Evolutionary conservation across 1,140 invertebrate genomes (phyloP), one percentile per base, ranked within the genome.

Genomic region (Rhopalosiphum padi): DNA sequence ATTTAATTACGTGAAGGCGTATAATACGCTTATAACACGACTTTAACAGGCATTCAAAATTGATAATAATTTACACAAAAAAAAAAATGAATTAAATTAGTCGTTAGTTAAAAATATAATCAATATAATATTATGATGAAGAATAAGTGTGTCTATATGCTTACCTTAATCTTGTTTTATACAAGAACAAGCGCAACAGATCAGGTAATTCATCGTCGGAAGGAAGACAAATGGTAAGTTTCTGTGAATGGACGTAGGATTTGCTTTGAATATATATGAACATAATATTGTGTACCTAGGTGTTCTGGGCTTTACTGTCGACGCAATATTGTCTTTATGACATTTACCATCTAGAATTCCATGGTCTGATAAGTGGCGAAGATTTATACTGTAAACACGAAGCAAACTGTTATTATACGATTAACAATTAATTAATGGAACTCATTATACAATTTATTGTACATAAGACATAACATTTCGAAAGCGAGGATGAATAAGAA

Each of bases 261-360:
- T 90, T 37, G 37, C 60, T 30, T 43, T 46, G 53, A 89, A 55
- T 68, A 68, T 60, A 30, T 90, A 30, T 46, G 85, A 30, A 43
- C 89, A 68, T 90, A 90, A 43, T 30, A 25, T 25, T 89, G 87
- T 85, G 30, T 88, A 88, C n/a, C 11, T n/a, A 87, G 18, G 22
- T 89, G 37, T 93, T n/a, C n/a, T 55, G 77, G 91, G 91, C 91
- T 85, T 93, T 43, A 93, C 91, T 93, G 91, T 93, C 11, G 46
- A 85, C 48, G 91, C 82, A 93, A 93, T 93, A 41, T 86, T 55
- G 22, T 53, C 23, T 55, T 93, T 92, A 6, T 30, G 48, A 83
- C 48, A 46, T 85, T 93, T 86, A 93, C 91, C 82, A 93, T 93
- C 91, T 93, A 85, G 91, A 93, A 93, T 85, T 93, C 91, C 91